Evolutionary conservation across 64 coral and sea anemone genomes (phyloP).

Genomic region (Hydrozoanthus tunicans): DNA sequence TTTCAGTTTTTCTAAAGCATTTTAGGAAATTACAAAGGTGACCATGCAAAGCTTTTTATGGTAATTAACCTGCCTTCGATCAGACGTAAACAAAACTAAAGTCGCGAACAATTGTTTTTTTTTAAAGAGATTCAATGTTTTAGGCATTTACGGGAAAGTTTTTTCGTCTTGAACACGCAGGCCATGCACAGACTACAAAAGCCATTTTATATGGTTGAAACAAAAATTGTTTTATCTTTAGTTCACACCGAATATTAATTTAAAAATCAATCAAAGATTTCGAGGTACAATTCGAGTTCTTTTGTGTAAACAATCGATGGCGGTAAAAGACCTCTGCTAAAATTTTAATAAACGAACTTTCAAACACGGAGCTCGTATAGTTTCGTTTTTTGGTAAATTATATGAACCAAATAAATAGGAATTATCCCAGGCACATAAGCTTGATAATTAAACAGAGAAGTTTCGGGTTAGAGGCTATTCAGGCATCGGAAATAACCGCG

Average conservation of each 20-base stretch:
- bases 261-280: neutral
- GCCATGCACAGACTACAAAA: neutral
- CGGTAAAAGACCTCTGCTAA: neutral
- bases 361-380: neutral
- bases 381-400: neutral
- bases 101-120: neutral
- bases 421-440: neutral
- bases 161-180: neutral
- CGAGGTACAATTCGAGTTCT: neutral
- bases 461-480: neutral
- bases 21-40: neutral
- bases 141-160: neutral
- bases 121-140: neutral
- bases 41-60: constrained; percentile 9
- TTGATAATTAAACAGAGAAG: neutral
- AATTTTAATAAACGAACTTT: constrained; percentile 14
- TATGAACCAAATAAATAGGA: neutral
- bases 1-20: neutral
- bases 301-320: neutral
- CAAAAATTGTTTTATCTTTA: neutral
- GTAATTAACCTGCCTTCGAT: neutral
- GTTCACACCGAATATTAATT: neutral
- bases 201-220: neutral
- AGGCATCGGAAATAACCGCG: neutral
- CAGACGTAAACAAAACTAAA: constrained; percentile 44